A percentile compares a stretch with the other conserved stretches of the same genome.
Evolutionary conservation across 2,797 vertebrate genomes (phyloP).

Genomic region (Hemitrygon akajei): DNA sequence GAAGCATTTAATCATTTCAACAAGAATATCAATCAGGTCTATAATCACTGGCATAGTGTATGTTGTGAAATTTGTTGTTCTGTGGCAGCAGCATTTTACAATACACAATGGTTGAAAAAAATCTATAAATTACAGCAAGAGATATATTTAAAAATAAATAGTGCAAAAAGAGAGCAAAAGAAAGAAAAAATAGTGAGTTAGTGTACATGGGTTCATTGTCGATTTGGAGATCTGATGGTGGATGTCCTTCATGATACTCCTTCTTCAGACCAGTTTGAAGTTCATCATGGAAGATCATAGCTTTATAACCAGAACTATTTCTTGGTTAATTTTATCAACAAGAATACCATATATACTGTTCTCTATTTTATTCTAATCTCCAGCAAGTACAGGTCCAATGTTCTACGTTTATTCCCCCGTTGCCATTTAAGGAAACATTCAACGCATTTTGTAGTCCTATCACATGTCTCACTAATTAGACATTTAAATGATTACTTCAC

Average conservation of each 20-base stretch:
- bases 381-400: neutral
- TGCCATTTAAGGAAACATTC: neutral
- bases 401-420: neutral
- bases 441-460: neutral
- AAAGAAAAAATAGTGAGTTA: too few species aligned
- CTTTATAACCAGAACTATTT: neutral
- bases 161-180: too few species aligned
- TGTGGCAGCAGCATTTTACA: too few species aligned
- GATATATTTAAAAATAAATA: too few species aligned
- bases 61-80: too few species aligned
- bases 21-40: too few species aligned
- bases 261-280: neutral
- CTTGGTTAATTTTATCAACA: neutral
- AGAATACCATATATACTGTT: neutral
- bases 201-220: too few species aligned
- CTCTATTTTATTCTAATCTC: neutral
- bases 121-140: too few species aligned
- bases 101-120: too few species aligned
- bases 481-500: neutral
- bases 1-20: neutral
- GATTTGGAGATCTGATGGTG: too few species aligned
- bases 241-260: neutral
- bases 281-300: neutral
- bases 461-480: neutral
- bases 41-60: too few species aligned